Percentiles rank a stretch among this genome's conserved stretches.
Conservation (phyloP, 2,113 vertebrate genomes). For the Pluvialis apricaria region DNA sequence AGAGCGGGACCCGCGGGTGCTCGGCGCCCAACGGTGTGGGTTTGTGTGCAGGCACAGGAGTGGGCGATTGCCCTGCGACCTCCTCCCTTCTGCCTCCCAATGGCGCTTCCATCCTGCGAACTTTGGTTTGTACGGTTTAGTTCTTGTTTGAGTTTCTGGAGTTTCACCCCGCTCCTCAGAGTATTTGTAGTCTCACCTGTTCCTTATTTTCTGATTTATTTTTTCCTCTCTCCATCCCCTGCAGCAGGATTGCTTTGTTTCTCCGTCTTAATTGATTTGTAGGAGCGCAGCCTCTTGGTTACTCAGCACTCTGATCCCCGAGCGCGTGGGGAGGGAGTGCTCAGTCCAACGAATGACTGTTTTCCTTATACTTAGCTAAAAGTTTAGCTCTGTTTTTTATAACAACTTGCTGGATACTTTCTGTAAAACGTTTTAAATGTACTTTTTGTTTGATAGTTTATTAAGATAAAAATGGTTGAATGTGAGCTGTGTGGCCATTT, state of each 20-base stretch:
- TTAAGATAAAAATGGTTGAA: neutral
- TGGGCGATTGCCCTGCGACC: neutral
- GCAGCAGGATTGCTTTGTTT: neutral
- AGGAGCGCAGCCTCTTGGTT: neutral
- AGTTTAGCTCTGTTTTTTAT: neutral
- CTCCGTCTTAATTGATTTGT: neutral
- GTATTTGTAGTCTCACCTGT: neutral
- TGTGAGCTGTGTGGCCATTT: neutral
- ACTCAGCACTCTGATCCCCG: no score
- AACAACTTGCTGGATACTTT: neutral
- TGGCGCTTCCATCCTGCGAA: neutral
- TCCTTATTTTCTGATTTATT: neutral
- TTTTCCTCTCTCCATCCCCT: neutral
- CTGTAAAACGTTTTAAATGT: neutral
- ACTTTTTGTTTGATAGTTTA: neutral
- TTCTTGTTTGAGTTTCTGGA: neutral
- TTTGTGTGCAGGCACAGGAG: neutral
- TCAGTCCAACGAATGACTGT: fast-evolving
- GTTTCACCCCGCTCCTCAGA: neutral
- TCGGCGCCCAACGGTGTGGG: fast-evolving
- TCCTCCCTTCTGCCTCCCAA: neutral
- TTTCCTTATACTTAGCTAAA: neutral
- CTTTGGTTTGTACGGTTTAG: neutral
- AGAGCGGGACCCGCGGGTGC: fast-evolving
- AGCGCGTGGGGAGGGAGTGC: neutral